Base-by-base conservation (phyloP, 2,113 vertebrate genomes). In the Phycodurus eques region DNA sequence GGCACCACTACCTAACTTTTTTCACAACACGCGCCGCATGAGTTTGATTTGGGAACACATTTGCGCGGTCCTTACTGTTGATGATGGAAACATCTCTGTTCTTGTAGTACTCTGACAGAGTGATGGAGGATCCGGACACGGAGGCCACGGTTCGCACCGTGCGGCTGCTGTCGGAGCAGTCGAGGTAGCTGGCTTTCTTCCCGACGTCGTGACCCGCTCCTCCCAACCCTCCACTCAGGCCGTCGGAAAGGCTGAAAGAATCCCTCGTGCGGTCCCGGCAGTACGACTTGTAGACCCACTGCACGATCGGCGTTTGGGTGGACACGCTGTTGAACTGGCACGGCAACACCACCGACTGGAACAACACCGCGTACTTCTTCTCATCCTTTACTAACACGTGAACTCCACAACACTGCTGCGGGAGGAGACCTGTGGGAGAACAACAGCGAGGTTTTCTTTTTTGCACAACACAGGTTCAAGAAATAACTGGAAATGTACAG, bases 251-350 rank as follows among this genome's bases (percentile, higher is more conserved):
- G 77, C 57, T 86, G 72, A 90, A 91, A 0, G 88, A 83, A 43
- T 91, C 90, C 31, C 88, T 74, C 0, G 90, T 90, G 46, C 87
- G 88, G 79, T 91, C 90, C 5, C 87, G 84, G 20, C 90, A 91
- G 85, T 91, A 91, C 0, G 90, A 91, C 82, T 91, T 91, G 76
- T 88, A 91, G 27, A 91, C 82, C 90, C 90, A 91, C 66, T 90
- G 85, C 62, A 91, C 90, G 72, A 91, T 87, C 0, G 88, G 83
- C 8, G 71, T 79, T 68, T 89, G 90, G 43, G 84, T 83, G 79
- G 90, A 91, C 27, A 88, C 87, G 17, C 84, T 91, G 81, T 67
- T 88, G 88, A 88, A 91, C 54, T 91, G 88, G 33, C 90, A 91
- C 0, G 90, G 90, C 54, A 91, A 79, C 17, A 91, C 84, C 68